These are phyloP conservation scores for Halcyon malimbica DNA, from an alignment of 2,113 vertebrate species.

Conservation along the genomic window DNA sequence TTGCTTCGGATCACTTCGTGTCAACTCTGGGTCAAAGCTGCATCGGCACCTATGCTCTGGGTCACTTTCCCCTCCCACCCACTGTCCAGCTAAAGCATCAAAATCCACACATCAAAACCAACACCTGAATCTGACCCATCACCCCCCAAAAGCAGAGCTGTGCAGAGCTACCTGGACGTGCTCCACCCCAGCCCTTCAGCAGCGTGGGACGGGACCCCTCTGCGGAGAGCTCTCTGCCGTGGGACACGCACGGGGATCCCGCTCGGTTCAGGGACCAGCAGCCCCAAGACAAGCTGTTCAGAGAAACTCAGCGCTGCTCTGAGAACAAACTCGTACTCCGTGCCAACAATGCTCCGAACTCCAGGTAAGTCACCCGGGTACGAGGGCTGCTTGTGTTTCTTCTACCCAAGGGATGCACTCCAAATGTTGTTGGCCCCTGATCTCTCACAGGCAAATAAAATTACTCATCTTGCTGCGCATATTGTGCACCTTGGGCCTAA, in stretches of 20 bases:
- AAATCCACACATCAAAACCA: background rate
- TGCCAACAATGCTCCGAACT: background rate
- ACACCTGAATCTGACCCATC: background rate
- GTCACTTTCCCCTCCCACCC: background rate
- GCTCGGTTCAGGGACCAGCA: background rate
- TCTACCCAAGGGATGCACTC: background rate
- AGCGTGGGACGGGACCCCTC: background rate
- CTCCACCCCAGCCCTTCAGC: background rate
- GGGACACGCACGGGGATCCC: background rate
- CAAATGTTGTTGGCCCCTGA: background rate
- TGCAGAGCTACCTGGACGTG: background rate
- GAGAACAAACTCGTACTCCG: background rate
- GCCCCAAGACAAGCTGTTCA: background rate
- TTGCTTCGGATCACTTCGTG: background rate
- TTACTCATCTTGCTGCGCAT: background rate
- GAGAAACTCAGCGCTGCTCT: background rate
- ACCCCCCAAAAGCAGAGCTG: background rate
- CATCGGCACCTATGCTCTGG: background rate
- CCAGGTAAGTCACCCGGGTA: background rate
- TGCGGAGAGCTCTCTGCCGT: background rate
- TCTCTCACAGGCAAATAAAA: background rate
- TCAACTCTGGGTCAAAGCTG: background rate
- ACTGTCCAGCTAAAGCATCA: background rate
- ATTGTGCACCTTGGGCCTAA: background rate
- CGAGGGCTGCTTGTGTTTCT: background rate